Evolutionary conservation across 2,113 vertebrate genomes (phyloP), one percentile per base, ranked within the genome.

Genomic region (Sprattus sprattus): DNA sequence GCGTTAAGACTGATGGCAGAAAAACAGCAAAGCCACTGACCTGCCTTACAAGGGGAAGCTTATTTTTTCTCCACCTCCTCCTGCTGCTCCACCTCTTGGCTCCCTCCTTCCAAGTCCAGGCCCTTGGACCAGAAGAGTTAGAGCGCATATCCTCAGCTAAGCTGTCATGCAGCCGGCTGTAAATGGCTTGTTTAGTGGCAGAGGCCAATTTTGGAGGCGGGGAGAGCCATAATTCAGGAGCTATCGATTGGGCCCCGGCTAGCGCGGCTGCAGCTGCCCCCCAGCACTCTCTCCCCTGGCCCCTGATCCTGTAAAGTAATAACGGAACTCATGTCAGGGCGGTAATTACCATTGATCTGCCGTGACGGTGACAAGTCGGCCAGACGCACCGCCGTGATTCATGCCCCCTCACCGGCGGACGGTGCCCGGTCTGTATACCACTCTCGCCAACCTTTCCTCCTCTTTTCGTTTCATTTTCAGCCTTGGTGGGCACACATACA

Each of bases 271-370:
- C 18, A 7, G 52, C 52, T 92, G 95, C 96, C 96, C 96, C 94
- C 92, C 94, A 95, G 95, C 96, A 95, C 95, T 93, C 94, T 92
- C 94, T 93, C 94, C 95, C 94, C 94, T 92, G 95, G 96, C 96
- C 96, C 96, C 96, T 97, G 96, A 97, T 96, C 96, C 97, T 97
- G 97, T 98, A 97, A 97, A 96, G 97, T 98, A 97, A 98, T 97
- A 98, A 98, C 96, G 96, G 96, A 96, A 97, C 96, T 97, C 97
- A 88, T 98, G 97, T 98, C 97, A 97, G 95, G 95, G 94, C 95
- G 96, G 96, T 98, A 98, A 98, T 98, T 98, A 98, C 96, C 97
- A 98, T 98, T 97, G 97, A 98, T 98, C 97, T 96, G 96, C 93
- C 94, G 96, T 95, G 82, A 92, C 92, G 92, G 95, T 97, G 97